Conservation (phyloP, 2,797 vertebrate genomes). For the Choloepus didactylus region DNA sequence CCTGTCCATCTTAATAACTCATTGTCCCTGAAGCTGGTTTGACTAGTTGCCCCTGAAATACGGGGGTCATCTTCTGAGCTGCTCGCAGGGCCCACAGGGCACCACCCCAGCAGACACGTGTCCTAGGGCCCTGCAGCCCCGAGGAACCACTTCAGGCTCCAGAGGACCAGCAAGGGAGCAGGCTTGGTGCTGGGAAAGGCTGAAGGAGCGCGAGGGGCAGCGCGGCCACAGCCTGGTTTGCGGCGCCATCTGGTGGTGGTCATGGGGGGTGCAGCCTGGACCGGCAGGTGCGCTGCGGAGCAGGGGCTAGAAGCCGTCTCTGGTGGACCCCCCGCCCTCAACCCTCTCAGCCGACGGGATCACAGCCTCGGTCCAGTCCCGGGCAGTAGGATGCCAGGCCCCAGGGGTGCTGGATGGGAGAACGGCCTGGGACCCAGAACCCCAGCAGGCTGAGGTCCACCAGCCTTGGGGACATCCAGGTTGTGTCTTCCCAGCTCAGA, state of each 20-base stretch:
- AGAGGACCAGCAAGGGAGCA: too few relatives aligned
- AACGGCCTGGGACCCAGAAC: not conserved
- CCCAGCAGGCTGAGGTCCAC: not conserved
- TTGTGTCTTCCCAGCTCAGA: not conserved
- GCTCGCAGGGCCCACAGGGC: not conserved
- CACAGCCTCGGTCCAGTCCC: not conserved
- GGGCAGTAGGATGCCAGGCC: not conserved
- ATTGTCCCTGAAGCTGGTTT: accelerated
- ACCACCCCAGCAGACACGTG: not conserved
- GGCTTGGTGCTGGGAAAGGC: not conserved
- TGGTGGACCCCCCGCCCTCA: not conserved
- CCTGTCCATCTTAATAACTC: not conserved
- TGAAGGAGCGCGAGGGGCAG: too few relatives aligned
- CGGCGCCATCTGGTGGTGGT: not conserved
- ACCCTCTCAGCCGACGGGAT: not conserved
- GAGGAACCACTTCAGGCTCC: not conserved
- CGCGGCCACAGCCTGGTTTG: not conserved
- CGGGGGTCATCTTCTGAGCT: not conserved
- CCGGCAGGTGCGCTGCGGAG: accelerated
- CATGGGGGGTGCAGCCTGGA: accelerated
- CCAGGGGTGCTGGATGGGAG: not conserved
- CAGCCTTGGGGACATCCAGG: accelerated
- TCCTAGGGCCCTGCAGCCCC: not conserved
- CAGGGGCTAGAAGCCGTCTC: not conserved
- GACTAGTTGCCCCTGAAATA: not conserved